Conservation (phyloP, 2,888 invertebrate genomes). For the Candidula unifasciata region DNA sequence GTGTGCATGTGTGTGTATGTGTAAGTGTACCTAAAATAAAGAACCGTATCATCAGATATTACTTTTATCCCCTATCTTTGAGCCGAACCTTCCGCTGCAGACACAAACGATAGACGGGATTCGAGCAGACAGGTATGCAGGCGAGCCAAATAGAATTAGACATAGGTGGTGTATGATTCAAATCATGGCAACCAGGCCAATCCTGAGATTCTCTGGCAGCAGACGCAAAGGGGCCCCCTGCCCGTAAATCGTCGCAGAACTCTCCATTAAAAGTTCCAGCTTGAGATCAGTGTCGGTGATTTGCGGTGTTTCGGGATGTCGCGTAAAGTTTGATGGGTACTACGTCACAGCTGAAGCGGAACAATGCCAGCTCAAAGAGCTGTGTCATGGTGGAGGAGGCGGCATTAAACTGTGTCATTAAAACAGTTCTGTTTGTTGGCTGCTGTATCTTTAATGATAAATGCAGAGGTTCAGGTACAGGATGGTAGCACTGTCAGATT, state of each 20-base stretch:
- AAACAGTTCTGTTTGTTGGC: background rate
- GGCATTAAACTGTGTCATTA: slow-evolving; percentile 16
- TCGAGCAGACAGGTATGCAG: background rate
- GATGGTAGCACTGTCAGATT: background rate
- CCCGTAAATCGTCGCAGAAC: background rate
- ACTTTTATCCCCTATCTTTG: too few species aligned
- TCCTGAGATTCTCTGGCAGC: background rate
- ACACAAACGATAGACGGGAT: too few species aligned
- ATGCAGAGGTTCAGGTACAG: background rate
- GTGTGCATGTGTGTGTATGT: too few species aligned
- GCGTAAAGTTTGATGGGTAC: slow-evolving; percentile 14
- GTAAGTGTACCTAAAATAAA: too few species aligned
- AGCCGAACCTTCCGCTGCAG: too few species aligned
- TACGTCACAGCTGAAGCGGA: slow-evolving; percentile 31
- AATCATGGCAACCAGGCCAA: background rate
- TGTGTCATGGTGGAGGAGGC: background rate
- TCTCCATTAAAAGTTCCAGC: background rate
- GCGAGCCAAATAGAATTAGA: too few species aligned
- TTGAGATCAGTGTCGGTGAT: slow-evolving; percentile 17
- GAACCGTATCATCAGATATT: too few species aligned
- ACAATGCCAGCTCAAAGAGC: slow-evolving; percentile 1
- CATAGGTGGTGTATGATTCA: too few species aligned
- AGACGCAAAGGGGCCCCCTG: background rate
- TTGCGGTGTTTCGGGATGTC: background rate
- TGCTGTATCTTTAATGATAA: background rate